Evolutionary conservation across 2,797 vertebrate species (phyloP), one percentile per base, ranked within the genome.

Genomic region (Peromyscus nudipes): DNA sequence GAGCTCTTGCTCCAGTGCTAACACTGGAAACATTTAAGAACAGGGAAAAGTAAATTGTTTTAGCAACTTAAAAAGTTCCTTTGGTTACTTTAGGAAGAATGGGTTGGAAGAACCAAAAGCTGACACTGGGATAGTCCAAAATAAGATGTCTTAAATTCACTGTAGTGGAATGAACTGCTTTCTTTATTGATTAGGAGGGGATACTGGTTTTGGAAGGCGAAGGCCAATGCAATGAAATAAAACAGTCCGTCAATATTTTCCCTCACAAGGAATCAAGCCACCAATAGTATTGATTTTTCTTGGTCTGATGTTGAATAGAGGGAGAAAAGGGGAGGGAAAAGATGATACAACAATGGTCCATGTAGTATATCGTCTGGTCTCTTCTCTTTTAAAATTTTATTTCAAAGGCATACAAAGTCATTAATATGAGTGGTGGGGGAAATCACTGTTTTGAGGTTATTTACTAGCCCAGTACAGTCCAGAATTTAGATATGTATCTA

Each of bases 81-180:
- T 57, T 92, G 46, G 34, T 55, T 82, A 14, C 64, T 93, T 62
- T 89, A 21, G 49, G 40, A 84, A 93, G 64, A 95, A 86, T n/a
- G 19, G n/a, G 29, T 86, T 64, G 57, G 49, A 93, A 96, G 23
- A 34, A 13, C 10, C 55, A 87, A 62, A 34, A 91, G n/a, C 60
- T n/a, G 49, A 60, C 55, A 25, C 40, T 9, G 40, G 29, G 31
- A 25, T 75, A 67, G 1, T 82, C n/a, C 52, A 94, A 88, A 85
- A 62, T 14, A 60, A 84, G 21, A 69, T 87, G 23, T 76, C 89
- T 69, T 64, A 46, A 88, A 31, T 73, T 81, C 86, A 57, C 12
- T 84, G n/a, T 25, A 31, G 4, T n/a, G 77, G n/a, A 94, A 71
- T 75, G 75, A 71, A 27, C 10, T 57, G 11, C 19, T 77, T 95